Conservation (phyloP, 2,888 invertebrate species). For the Amiota minor region DNA sequence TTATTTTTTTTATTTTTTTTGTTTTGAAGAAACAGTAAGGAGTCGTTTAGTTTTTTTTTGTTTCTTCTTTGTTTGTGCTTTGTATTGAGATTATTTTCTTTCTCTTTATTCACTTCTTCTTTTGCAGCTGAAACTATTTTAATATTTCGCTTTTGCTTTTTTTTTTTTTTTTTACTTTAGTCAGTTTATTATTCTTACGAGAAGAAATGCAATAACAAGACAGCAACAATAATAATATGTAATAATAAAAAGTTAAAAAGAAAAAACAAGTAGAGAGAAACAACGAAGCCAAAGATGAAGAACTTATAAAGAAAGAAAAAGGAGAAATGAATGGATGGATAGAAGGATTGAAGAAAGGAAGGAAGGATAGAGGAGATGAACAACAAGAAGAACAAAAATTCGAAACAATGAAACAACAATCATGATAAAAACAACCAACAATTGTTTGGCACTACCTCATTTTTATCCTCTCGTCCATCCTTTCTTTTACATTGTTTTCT, state of each 20-base stretch:
- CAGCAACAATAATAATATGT: neutral
- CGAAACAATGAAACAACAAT: conserved; percentile 24
- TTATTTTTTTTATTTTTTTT: no score
- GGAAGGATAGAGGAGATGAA: neutral
- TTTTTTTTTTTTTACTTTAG: neutral
- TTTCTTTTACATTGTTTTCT: no score
- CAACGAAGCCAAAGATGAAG: neutral
- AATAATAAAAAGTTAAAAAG: neutral
- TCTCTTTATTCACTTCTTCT: neutral
- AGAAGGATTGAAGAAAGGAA: neutral
- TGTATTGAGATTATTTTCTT: no score
- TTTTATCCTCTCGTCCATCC: no score
- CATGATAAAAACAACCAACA: conserved; percentile 17
- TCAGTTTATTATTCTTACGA: conserved; percentile 1
- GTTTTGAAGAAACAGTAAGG: no score
- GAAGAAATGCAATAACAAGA: neutral
- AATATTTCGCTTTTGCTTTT: neutral
- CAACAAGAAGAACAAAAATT: neutral
- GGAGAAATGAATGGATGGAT: neutral
- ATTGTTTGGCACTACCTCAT: no score
- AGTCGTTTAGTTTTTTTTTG: no score
- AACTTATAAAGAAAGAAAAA: neutral
- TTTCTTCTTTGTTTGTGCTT: no score
- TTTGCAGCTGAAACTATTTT: neutral
- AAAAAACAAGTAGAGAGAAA: neutral